Evolutionary conservation across 2,888 invertebrate genomes (phyloP), one percentile per base, ranked within the genome.

Genomic region (Diabrotica balteata): DNA sequence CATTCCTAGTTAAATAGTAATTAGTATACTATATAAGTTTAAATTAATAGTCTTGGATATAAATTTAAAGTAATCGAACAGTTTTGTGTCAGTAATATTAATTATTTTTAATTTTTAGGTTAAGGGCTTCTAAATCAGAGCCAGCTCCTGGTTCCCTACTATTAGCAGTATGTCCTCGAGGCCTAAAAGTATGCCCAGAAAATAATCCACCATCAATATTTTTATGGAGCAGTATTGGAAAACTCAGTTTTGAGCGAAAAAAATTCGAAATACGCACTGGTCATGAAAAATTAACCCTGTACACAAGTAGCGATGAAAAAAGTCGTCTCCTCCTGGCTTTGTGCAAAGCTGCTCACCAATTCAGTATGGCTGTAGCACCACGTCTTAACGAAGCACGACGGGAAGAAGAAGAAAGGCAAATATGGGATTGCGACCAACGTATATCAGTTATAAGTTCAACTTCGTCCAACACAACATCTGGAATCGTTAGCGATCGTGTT

Each of bases 391-490:
- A 96, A 84, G 91, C 93, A 54, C 88, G 91, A 77, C 90, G 90
- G 78, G 89, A 92, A 67, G 94, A 96, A 84, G 94, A 94, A 82
- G 94, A 95, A 83, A 66, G 76, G 8, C 91, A 91, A 70, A 68
- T 79, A 58, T 84, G 83, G 83, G 84, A 82, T 70, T 81, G 82
- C 72, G 86, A 84, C 71, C 84, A 84, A 69, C 75, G 84, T 22
- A 77, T 84, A 11, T 84, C 84, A 8, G 84, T 97, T 45, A 95
- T 97, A 80, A 94, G 93, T 79, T 80, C 79, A 7, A 94, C 96
- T 52, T 96, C 96, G 79, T 97, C 96, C n/a, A 97, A 96, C 81
- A 97, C 97, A 51, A 97, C 97, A 42, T 97, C 96, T 45, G 97
- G 97, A 68, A 96, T 97, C 77, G 96, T 97, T 55, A 96, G 97